Percentiles rank a stretch among this genome's conserved stretches.
Conservation (phyloP, 2,888 invertebrate genomes). For the Andrena dorsata region DNA sequence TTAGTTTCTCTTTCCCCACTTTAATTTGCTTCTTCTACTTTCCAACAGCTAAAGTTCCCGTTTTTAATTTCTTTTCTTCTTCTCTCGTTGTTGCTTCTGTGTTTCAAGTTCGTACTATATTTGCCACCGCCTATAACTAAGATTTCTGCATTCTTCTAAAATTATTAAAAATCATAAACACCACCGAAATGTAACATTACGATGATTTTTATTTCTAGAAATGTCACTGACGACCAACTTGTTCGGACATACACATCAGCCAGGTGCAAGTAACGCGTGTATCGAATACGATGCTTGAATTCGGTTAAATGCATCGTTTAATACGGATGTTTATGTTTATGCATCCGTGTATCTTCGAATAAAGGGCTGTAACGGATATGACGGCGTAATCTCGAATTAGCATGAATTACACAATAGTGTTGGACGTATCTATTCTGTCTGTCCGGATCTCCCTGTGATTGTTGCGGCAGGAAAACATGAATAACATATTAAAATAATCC, state of each 20-base stretch:
- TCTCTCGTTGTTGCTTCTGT: too few relatives aligned
- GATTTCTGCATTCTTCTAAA: too few relatives aligned
- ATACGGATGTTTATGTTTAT: slow-evolving; percentile 61
- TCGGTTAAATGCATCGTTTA: slow-evolving; percentile 61
- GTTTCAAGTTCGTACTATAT: too few relatives aligned
- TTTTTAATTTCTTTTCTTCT: too few relatives aligned
- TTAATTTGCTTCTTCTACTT: too few relatives aligned
- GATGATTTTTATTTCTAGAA: background rate
- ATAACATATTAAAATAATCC: slow-evolving; percentile 66
- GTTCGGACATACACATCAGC: background rate
- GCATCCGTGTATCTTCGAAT: slow-evolving; percentile 45
- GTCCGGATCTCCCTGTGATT: slow-evolving; percentile 36
- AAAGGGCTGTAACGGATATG: slow-evolving; percentile 45
- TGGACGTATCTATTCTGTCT: slow-evolving; percentile 51
- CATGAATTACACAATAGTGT: slow-evolving; percentile 60
- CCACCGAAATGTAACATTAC: background rate
- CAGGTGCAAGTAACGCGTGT: background rate
- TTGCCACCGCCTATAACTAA: too few relatives aligned
- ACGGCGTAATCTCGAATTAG: slow-evolving; percentile 63
- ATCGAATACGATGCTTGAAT: slow-evolving; percentile 38
- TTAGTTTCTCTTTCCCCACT: too few relatives aligned
- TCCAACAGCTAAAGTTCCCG: too few relatives aligned
- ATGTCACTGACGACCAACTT: background rate
- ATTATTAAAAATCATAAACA: too few relatives aligned
- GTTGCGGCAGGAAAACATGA: slow-evolving; percentile 42